These are phyloP conservation scores for Caenorhabditis doughertyi DNA, from an alignment of 2,888 invertebrate species.

Conservation along the genomic window DNA sequence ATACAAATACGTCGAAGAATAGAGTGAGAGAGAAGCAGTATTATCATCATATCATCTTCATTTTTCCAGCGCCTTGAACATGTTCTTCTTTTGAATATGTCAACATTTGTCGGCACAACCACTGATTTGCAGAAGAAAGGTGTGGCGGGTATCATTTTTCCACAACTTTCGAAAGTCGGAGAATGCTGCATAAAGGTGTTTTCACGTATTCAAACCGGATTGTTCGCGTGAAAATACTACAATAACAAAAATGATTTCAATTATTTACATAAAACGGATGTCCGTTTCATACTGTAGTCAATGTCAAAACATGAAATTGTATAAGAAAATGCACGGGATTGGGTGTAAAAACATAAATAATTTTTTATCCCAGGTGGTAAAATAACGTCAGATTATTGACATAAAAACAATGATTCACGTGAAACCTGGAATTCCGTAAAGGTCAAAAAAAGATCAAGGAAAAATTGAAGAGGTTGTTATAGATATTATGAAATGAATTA, in stretches of 20 bases:
- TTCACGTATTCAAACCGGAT: not conserved
- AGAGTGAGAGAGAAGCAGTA: constrained; percentile 5
- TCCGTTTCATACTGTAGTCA: constrained; percentile 15
- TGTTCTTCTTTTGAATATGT: constrained; percentile 23
- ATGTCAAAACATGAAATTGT: constrained; percentile 15
- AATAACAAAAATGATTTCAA: not conserved
- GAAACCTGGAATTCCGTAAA: too few species aligned
- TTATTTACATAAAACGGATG: not conserved
- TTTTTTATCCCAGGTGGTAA: too few species aligned
- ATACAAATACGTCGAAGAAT: constrained; percentile 1
- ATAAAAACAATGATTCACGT: not conserved
- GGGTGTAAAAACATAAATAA: too few species aligned
- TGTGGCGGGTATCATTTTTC: constrained; percentile 18
- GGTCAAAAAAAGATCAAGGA: too few species aligned
- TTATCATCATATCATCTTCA: constrained; percentile 33
- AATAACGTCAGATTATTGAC: too few species aligned
- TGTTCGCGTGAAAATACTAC: not conserved
- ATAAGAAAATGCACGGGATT: not conserved
- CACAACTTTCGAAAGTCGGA: constrained; percentile 44
- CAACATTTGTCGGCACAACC: constrained; percentile 43
- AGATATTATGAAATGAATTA: too few species aligned
- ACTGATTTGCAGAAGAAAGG: constrained; percentile 35
- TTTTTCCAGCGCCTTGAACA: constrained; percentile 37
- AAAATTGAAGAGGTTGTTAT: too few species aligned
- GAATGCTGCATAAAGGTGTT: not conserved